Evolutionary conservation across 2,888 invertebrate genomes (phyloP), one percentile per base, ranked within the genome.

Genomic region (Lacanobia oleracea): DNA sequence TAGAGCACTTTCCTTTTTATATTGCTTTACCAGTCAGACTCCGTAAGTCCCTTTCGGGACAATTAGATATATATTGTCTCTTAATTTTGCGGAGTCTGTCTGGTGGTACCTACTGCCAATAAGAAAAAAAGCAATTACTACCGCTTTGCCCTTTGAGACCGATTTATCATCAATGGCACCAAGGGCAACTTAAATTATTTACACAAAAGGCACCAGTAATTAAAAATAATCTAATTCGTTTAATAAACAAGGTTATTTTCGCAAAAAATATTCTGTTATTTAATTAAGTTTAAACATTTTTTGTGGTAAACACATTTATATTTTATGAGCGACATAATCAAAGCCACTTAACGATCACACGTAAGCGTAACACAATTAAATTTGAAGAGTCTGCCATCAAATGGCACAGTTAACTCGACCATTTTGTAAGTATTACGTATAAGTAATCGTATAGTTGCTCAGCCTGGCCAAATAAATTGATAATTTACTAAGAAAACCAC

Each of bases 1-100:
- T 81, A 59, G 75, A 83, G 79, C 33, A 88, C 90, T 90, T 89
- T 91, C 89, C 79, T 81, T 90, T 90, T 90, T 85, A 37, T 37
- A 37, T 37, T 37, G 12, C 6, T 37, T 37, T 2, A 10, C n/a
- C n/a, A n/a, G n/a, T n/a, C n/a, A n/a, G n/a, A n/a, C n/a, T n/a
- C n/a, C n/a, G n/a, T n/a, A n/a, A n/a, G n/a, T n/a, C n/a, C n/a
- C n/a, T n/a, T n/a, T n/a, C n/a, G n/a, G n/a, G n/a, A n/a, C n/a
- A n/a, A n/a, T n/a, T n/a, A n/a, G n/a, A n/a, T n/a, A n/a, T n/a
- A n/a, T n/a, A n/a, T n/a, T n/a, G n/a, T n/a, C n/a, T n/a, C n/a
- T n/a, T n/a, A n/a, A n/a, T n/a, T n/a, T n/a, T n/a, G n/a, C n/a
- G n/a, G n/a, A n/a, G n/a, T n/a, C n/a, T n/a, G n/a, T n/a, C n/a